Evolutionary conservation across 2,113 vertebrate species (phyloP).

Genomic region (Megaleporinus macrocephalus): DNA sequence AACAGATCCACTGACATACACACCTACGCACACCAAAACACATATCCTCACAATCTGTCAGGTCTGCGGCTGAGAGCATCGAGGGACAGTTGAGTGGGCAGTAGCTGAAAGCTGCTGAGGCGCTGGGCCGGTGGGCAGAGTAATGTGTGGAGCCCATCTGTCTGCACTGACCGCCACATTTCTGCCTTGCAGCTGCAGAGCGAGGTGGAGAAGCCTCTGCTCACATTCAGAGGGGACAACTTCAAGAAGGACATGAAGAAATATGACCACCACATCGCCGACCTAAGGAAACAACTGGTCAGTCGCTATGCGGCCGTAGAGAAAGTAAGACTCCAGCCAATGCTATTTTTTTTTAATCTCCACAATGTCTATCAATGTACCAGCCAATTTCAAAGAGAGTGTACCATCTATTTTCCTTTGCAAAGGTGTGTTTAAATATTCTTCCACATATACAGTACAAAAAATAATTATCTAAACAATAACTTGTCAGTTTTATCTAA

Average conservation of each 20-base stretch:
- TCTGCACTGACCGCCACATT: not conserved
- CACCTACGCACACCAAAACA: constrained; percentile 12
- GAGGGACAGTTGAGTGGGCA: constrained; percentile 11
- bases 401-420: no score
- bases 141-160: constrained; percentile 9
- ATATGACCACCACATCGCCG: constrained; percentile 94
- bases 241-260: constrained; percentile 99
- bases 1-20: not conserved
- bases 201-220: constrained; percentile 93
- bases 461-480: no score
- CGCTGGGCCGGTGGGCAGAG: not conserved
- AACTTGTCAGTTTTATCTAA: no score
- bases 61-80: not conserved
- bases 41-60: not conserved
- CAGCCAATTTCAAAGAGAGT: no score
- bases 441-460: no score
- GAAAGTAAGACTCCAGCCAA: constrained; percentile 82
- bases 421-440: no score
- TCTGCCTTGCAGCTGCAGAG: constrained; percentile 84
- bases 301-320: constrained; percentile 90
- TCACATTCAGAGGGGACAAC: constrained; percentile 90
- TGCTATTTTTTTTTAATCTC: not conserved
- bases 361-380: no score
- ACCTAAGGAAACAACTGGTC: constrained; percentile 92
- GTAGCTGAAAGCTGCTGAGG: not conserved